Evolutionary conservation across 2,113 vertebrate species (phyloP).

Genomic region (Indicator indicator): DNA sequence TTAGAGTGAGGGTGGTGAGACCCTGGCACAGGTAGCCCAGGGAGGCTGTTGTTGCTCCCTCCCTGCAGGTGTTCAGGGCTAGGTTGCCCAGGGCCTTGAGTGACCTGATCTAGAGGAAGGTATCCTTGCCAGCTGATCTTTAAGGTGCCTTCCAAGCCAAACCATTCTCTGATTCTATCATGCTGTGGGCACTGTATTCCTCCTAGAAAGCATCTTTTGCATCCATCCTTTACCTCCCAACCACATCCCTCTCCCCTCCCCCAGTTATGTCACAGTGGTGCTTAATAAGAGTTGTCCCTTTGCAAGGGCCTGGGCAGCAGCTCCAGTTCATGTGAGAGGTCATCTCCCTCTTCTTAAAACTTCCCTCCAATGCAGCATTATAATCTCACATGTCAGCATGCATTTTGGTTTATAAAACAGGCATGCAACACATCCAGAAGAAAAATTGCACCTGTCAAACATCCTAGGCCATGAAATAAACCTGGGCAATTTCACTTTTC

Average conservation of each 20-base stretch:
- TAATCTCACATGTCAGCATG: slow-evolving; percentile 67
- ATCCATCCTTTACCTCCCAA: not conserved
- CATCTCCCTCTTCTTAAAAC: not conserved
- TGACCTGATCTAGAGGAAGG: too few species aligned
- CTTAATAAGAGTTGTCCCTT: not conserved
- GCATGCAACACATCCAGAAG: slow-evolving; percentile 76
- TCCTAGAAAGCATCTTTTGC: not conserved
- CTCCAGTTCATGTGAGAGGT: not conserved
- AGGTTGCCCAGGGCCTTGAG: too few species aligned
- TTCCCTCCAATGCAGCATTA: slow-evolving; percentile 51
- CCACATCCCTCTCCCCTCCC: not conserved
- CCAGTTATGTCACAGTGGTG: not conserved
- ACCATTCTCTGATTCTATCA: too few species aligned
- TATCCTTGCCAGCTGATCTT: too few species aligned
- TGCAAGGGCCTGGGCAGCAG: not conserved
- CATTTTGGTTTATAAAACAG: slow-evolving; percentile 78
- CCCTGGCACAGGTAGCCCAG: too few species aligned
- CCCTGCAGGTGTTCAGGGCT: too few species aligned
- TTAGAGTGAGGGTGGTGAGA: too few species aligned
- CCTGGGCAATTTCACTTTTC: slow-evolving; percentile 82
- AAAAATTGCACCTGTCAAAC: slow-evolving; percentile 85
- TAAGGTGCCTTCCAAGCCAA: too few species aligned
- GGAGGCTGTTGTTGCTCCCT: too few species aligned
- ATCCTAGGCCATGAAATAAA: slow-evolving; percentile 74
- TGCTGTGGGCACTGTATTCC: too few species aligned